Percentiles rank a stretch among this genome's conserved stretches.
These are phyloP conservation scores for Sprattus sprattus DNA, from an alignment of 2,113 vertebrate species.

Conservation along the genomic window DNA sequence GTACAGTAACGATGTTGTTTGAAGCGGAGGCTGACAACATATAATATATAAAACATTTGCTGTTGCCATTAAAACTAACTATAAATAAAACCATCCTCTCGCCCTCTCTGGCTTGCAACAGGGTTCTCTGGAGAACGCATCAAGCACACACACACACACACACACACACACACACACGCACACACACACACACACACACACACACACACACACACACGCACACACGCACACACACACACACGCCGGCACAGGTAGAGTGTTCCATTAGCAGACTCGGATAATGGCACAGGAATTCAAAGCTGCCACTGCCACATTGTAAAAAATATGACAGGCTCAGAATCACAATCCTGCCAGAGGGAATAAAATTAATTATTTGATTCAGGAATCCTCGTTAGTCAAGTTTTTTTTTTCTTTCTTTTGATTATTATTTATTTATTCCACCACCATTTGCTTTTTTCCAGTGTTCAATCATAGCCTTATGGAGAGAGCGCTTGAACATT, in stretches of 20 bases:
- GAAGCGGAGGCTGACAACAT: constrained; percentile 42
- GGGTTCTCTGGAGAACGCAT: constrained; percentile 42
- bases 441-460: constrained; percentile 17
- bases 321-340: constrained; percentile 58
- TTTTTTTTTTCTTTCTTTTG: constrained; percentile 26
- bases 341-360: constrained; percentile 19
- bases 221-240: too few species aligned
- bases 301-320: constrained; percentile 41
- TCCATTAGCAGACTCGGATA: constrained; percentile 63
- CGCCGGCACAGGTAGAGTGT: constrained; percentile 55
- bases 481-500: constrained; percentile 51
- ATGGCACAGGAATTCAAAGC: constrained; percentile 47
- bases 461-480: constrained; percentile 40
- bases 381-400: constrained; percentile 37
- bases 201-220: too few species aligned
- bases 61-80: constrained; percentile 62
- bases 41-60: constrained; percentile 53
- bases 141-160: too few species aligned
- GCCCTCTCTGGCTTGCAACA: constrained; percentile 40
- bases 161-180: too few species aligned
- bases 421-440: constrained; percentile 17
- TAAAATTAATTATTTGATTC: background rate
- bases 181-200: too few species aligned
- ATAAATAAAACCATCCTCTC: constrained; percentile 64
- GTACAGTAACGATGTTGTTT: constrained; percentile 36